phyloP scores from a whole-genome alignment of 2,888 invertebrate genomes.

The Orthonychiurus folsomi region DNA sequence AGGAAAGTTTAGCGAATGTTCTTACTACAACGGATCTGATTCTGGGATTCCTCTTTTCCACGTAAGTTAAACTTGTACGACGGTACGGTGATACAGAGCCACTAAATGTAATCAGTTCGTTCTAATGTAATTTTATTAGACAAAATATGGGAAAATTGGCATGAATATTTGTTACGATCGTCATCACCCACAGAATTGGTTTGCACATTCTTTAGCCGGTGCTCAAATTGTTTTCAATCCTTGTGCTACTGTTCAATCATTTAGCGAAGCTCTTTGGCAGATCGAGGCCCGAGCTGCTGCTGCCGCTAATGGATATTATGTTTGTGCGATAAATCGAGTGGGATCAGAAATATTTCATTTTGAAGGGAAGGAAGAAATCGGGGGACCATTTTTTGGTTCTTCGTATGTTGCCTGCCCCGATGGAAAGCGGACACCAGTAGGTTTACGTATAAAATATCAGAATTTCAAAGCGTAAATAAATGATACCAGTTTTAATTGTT shows the following conservation, averaged over 20 bases:
- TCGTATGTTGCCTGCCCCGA: conserved; percentile 17
- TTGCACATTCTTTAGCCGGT: conserved; percentile 52
- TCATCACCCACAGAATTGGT: conserved; percentile 52
- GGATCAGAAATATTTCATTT: conserved; percentile 44
- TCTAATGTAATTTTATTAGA: conserved; percentile 7
- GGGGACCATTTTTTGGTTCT: conserved; percentile 20
- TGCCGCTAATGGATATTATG: conserved; percentile 51
- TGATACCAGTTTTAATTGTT: not conserved
- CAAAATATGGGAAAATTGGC: conserved; percentile 45
- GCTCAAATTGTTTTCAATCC: conserved; percentile 54
- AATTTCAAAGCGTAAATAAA: not conserved
- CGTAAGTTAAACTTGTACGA: conserved; percentile 3
- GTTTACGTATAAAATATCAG: not conserved
- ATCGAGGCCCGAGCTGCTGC: conserved; percentile 52
- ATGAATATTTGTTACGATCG: conserved; percentile 53
- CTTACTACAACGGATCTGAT: conserved; percentile 16
- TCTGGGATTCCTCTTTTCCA: conserved; percentile 20
- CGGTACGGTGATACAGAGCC: too few species aligned
- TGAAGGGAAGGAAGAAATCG: not conserved
- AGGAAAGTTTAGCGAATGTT: conserved; percentile 19
- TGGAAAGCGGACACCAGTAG: conserved; percentile 20
- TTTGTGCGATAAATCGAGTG: conserved; percentile 51
- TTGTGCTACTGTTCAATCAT: conserved; percentile 49
- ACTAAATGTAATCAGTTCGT: conserved; percentile 3
- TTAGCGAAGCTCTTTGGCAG: conserved; percentile 51